Evolutionary conservation across 1,140 invertebrate species (phyloP).

Genomic region (Habropoda laboriosa): DNA sequence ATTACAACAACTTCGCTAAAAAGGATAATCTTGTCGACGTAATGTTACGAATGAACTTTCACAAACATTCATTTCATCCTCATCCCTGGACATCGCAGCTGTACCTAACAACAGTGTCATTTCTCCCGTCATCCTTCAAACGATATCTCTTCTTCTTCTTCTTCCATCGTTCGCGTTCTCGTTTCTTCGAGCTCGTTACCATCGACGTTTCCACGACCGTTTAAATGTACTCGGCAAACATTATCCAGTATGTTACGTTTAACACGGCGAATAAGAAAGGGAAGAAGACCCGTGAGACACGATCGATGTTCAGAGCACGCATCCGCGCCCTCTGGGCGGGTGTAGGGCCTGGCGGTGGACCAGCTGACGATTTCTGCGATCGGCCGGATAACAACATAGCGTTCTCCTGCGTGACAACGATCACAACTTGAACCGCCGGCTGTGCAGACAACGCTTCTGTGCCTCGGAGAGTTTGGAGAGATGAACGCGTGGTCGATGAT

Average conservation of each 20-base stretch:
- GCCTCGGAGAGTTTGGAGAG: constrained; percentile 53
- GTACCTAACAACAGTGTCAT: too few species aligned
- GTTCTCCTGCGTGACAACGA: constrained; percentile 81
- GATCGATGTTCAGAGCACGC: constrained; percentile 92
- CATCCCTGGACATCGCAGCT: background rate
- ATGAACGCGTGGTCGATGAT: background rate
- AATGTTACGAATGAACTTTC: background rate
- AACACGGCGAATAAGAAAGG: constrained; percentile 92
- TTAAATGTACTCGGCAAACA: constrained; percentile 92
- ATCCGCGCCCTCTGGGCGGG: constrained; percentile 86
- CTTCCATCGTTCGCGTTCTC: background rate
- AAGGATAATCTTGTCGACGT: background rate
- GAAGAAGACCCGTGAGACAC: constrained; percentile 93
- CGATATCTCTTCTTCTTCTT: background rate
- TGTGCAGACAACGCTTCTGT: constrained; percentile 57
- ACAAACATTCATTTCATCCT: background rate
- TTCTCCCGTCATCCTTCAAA: background rate
- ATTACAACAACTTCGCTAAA: background rate
- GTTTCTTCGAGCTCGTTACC: background rate
- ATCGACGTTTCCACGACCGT: background rate
- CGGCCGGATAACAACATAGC: constrained; percentile 82
- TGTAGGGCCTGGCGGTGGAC: constrained; percentile 79
- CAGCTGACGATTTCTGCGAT: constrained; percentile 77
- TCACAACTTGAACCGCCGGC: constrained; percentile 71
- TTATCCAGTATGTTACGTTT: constrained; percentile 94